Base-by-base conservation (phyloP, 2,888 invertebrate genomes). In the Mythimna pallens region DNA sequence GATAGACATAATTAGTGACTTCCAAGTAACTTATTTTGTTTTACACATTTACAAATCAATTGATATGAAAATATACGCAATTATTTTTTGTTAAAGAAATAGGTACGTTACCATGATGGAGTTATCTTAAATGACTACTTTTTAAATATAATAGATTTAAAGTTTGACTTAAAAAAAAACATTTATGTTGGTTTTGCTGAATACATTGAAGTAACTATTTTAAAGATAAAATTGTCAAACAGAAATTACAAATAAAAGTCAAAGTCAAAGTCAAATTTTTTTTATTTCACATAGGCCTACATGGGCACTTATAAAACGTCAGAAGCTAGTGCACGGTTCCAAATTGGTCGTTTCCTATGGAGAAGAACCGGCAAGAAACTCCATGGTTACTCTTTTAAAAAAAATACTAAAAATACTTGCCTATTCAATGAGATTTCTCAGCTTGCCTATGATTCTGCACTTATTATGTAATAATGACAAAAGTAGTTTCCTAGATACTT, bases 1-100 rank as follows among this genome's bases (percentile, higher is more conserved):
- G 20, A 78, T 84, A 85, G 72, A 80, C 8, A 65, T 76, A 57
- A 62, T 73, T 81, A 81, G 76, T 55, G 36, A 72, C 66, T 78
- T 72, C 47, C 61, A 69, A 70, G 76, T 72, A 69, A 59, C 14
- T 10, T 57, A 8, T 50, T 22, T 54, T 36, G 14, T 61, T 80
- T 73, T 65, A 81, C 22, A 72, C n/a, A 36, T 66, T 52, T 70
- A 64, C 40, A 30, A 65, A 73, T 50, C 1, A 25, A 78, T 61
- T 34, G 7, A n/a, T 52, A 70, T 6, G 9, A 65, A 47, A 43
- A 65, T 65, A 30, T 36, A 25, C 8, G 25, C 20, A 10, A 40
- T 30, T 17, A 7, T 52, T 52, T 55, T 70, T 52, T 47, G 12
- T 25, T 25, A 20, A 34, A 64, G 1, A n/a, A 54, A 65, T 43